phyloP scores from a whole-genome alignment of 2,888 invertebrate genomes.

The Euplexia lucipara region DNA sequence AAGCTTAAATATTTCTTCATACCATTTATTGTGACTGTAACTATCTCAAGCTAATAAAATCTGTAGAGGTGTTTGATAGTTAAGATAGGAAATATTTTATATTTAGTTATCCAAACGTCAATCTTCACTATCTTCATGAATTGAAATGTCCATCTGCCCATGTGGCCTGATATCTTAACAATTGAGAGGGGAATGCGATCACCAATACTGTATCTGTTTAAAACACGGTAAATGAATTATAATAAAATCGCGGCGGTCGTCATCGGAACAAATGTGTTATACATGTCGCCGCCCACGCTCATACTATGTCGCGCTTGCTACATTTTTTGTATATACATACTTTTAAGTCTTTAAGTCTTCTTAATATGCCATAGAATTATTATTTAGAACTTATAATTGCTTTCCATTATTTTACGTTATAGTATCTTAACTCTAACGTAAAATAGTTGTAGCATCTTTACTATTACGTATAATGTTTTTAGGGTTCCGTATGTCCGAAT shows the following conservation, averaged over 20 bases:
- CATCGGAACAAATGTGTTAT: slow-evolving; percentile 87
- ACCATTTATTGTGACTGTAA: slow-evolving; percentile 28
- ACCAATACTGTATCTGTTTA: slow-evolving; percentile 71
- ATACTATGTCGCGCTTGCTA: slow-evolving; percentile 61
- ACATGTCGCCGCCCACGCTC: slow-evolving; percentile 84
- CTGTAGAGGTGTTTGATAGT: slow-evolving; percentile 21
- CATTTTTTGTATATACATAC: slow-evolving; percentile 62
- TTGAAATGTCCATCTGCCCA: slow-evolving; percentile 49
- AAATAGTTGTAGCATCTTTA: no score
- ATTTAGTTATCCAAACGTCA: slow-evolving; percentile 16
- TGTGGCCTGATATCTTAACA: slow-evolving; percentile 54
- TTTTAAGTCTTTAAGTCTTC: slow-evolving; percentile 35
- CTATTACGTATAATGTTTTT: no score
- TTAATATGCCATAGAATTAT: slow-evolving; percentile 46
- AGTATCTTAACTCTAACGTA: no score
- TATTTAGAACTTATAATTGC: slow-evolving; percentile 30
- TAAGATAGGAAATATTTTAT: slow-evolving; percentile 46
- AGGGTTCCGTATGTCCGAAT: no score
- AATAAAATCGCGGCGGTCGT: slow-evolving; percentile 85
- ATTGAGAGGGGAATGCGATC: slow-evolving; percentile 52
- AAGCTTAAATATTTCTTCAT: slow-evolving; percentile 31
- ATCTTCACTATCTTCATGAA: slow-evolving; percentile 51
- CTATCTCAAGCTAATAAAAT: slow-evolving; percentile 28
- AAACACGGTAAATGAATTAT: slow-evolving; percentile 89
- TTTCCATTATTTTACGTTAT: slow-evolving; percentile 15